A percentile compares a stretch with the other conserved stretches of the same genome.
These are phyloP conservation scores for Gonioctena quinquepunctata DNA, from an alignment of 1,140 invertebrate genomes.

Conservation along the genomic window DNA sequence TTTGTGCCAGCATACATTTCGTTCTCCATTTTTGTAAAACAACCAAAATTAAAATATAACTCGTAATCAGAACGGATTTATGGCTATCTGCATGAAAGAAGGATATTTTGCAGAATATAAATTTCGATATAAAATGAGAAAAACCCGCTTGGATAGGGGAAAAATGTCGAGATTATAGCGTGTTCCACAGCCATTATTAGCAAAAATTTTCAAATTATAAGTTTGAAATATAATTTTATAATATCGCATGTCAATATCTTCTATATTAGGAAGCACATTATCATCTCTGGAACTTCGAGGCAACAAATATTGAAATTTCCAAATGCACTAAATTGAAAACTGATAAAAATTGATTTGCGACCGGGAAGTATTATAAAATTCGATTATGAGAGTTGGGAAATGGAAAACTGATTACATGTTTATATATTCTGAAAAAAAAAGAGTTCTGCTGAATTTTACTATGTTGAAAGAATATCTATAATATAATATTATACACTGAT, in stretches of 20 bases:
- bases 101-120: constrained; percentile 19
- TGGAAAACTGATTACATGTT: background rate
- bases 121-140: constrained; percentile 16
- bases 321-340: constrained; percentile 1
- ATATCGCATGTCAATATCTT: constrained; percentile 52
- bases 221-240: constrained; percentile 48
- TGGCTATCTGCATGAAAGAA: constrained; percentile 18
- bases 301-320: constrained; percentile 20
- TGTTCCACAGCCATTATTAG: constrained; percentile 45
- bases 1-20: constrained; percentile 1
- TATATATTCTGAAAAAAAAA: no score
- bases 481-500: no score
- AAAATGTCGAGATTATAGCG: constrained; percentile 37
- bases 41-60: constrained; percentile 15
- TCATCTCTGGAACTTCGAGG: constrained; percentile 25
- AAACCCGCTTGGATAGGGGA: constrained; percentile 6
- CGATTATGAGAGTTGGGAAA: background rate
- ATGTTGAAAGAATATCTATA: no score
- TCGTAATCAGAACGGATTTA: constrained; percentile 10
- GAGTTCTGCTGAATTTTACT: no score
- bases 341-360: background rate
- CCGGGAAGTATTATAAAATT: background rate
- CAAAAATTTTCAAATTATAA: constrained; percentile 53
- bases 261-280: constrained; percentile 46
- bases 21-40: constrained; percentile 13